phyloP scores from a whole-genome alignment of 2,888 invertebrate genomes.

The Dasysyrphus albostriatus region DNA sequence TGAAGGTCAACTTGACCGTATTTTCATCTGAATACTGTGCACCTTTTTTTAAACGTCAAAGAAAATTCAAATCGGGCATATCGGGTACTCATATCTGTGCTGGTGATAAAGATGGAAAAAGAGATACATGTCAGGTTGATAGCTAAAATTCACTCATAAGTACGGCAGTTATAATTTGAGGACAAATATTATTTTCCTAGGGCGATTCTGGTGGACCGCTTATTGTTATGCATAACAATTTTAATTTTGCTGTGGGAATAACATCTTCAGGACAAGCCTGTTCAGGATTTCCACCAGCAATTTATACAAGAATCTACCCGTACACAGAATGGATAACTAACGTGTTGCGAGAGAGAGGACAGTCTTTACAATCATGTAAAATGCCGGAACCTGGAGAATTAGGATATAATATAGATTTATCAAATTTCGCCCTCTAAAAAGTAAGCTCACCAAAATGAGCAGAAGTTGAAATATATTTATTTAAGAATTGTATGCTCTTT shows the following conservation, averaged over 20 bases:
- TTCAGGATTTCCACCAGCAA: slow-evolving; percentile 58
- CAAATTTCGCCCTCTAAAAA: too few relatives aligned
- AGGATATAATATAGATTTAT: too few relatives aligned
- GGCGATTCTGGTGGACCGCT: slow-evolving; percentile 77
- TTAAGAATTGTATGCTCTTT: too few relatives aligned
- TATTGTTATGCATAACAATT: slow-evolving; percentile 33
- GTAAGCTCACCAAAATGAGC: too few relatives aligned
- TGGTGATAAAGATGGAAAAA: slow-evolving; percentile 75
- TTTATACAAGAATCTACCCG: slow-evolving; percentile 50
- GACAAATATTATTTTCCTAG: slow-evolving; percentile 44
- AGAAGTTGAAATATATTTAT: too few relatives aligned
- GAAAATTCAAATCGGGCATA: slow-evolving; percentile 72
- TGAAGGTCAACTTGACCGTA: slow-evolving; percentile 33
- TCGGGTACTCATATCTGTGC: slow-evolving; percentile 79
- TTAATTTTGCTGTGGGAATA: slow-evolving; percentile 68
- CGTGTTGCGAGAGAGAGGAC: not conserved
- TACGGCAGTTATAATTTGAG: not conserved
- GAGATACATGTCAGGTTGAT: slow-evolving; percentile 76
- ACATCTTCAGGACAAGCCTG: slow-evolving; percentile 75
- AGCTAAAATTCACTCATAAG: not conserved
- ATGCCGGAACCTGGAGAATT: too few relatives aligned
- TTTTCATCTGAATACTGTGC: not conserved
- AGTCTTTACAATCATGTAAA: not conserved
- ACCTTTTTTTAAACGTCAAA: slow-evolving; percentile 21
- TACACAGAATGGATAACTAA: slow-evolving; percentile 12